phyloP scores from a whole-genome alignment of 2,113 vertebrate species.

The Laterallus jamaicensis region DNA sequence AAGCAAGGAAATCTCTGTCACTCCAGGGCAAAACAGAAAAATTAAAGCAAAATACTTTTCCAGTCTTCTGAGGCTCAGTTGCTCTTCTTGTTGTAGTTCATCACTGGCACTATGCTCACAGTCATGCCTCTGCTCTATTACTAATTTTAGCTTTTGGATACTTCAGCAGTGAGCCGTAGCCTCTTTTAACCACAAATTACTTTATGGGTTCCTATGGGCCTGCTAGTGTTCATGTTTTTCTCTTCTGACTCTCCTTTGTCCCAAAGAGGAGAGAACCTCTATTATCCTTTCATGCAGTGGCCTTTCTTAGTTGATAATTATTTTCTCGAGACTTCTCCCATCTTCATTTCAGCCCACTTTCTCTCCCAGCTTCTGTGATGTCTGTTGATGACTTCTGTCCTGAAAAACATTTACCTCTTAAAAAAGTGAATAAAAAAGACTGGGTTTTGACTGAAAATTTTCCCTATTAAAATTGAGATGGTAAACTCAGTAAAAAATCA shows the following conservation, averaged over 20 bases:
- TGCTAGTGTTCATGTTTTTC: not conserved
- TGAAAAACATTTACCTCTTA: not conserved
- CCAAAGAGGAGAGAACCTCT: not conserved
- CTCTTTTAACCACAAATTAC: slow-evolving; percentile 17
- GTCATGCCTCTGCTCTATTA: not conserved
- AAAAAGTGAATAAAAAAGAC: not conserved
- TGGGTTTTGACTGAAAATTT: not conserved
- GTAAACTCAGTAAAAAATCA: not conserved
- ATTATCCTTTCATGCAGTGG: not conserved
- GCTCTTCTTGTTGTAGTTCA: not conserved
- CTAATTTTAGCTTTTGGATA: slow-evolving; percentile 40
- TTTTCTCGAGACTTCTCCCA: not conserved
- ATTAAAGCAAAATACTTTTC: not conserved
- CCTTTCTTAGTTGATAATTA: not conserved
- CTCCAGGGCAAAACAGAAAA: not conserved
- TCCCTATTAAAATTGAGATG: not conserved
- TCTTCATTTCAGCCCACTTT: not conserved
- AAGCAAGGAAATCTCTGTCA: not conserved
- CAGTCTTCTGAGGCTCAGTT: not conserved
- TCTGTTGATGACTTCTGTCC: not conserved
- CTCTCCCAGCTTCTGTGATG: not conserved
- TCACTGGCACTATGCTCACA: not conserved
- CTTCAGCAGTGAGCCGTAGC: not conserved
- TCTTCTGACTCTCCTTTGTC: not conserved
- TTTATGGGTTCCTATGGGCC: not conserved